Conservation (phyloP, 2,888 invertebrate genomes). For the Acleris holmiana region DNA sequence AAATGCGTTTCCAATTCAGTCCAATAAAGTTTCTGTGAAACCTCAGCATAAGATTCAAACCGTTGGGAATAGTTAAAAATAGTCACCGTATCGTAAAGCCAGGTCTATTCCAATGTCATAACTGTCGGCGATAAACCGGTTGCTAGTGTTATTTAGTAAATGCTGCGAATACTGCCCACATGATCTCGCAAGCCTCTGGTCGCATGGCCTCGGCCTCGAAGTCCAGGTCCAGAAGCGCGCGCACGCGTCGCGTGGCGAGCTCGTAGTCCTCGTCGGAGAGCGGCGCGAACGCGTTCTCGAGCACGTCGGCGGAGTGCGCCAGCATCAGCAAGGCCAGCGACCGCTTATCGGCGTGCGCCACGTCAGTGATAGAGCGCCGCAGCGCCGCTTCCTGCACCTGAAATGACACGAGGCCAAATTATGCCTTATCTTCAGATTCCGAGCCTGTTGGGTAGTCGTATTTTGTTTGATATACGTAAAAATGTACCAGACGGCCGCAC, state of each 20-base stretch:
- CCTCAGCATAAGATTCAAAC: too few species aligned
- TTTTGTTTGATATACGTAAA: too few species aligned
- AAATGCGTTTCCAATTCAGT: too few species aligned
- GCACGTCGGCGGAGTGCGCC: slow-evolving; percentile 98
- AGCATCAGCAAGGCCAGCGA: slow-evolving; percentile 96
- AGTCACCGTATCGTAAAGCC: neutral
- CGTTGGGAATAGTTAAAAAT: too few species aligned
- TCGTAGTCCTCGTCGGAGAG: slow-evolving; percentile 99
- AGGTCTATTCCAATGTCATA: neutral
- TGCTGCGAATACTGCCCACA: slow-evolving; percentile 99
- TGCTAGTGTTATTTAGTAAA: slow-evolving; percentile 94
- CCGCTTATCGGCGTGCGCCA: slow-evolving; percentile 98
- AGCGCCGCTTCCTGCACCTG: slow-evolving; percentile 99
- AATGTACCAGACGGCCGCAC: too few species aligned
- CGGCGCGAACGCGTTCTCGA: slow-evolving; percentile 99
- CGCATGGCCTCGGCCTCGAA: slow-evolving; percentile 98
- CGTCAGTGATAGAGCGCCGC: slow-evolving; percentile 98
- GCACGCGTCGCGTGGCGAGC: slow-evolving; percentile 98
- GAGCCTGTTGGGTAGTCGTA: too few species aligned
- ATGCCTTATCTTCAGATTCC: too few species aligned
- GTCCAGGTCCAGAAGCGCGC: slow-evolving; percentile 97
- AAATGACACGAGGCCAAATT: neutral
- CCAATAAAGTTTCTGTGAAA: too few species aligned
- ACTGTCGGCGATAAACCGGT: slow-evolving; percentile 45
- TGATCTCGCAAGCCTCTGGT: slow-evolving; percentile 94